phyloP scores from a whole-genome alignment of 2,888 invertebrate species.

The Plagodis dolabraria region DNA sequence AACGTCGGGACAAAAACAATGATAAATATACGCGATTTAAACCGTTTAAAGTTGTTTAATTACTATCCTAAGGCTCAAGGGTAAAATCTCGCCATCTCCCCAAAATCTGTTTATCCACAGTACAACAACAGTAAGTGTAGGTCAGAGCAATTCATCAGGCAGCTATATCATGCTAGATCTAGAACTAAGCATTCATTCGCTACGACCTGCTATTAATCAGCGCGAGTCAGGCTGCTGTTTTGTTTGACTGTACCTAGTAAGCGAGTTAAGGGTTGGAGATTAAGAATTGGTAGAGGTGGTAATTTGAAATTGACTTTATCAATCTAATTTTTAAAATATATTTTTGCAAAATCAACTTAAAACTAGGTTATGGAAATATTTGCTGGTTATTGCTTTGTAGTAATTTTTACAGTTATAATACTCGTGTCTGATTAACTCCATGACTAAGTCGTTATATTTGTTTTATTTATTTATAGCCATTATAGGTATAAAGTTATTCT shows the following conservation, averaged over 20 bases:
- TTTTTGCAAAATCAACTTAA: too few species aligned
- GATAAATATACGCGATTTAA: too few species aligned
- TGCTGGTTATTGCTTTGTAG: too few species aligned
- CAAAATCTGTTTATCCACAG: conserved; percentile 7
- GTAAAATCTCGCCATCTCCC: conserved; percentile 2
- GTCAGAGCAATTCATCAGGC: conserved; percentile 27
- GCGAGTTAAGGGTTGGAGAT: conserved; percentile 15
- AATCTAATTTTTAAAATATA: too few species aligned
- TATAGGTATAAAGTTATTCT: too few species aligned
- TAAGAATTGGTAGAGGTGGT: conserved; percentile 9
- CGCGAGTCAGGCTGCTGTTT: conserved; percentile 64
- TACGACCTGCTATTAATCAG: conserved; percentile 77
- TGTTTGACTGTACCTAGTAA: conserved; percentile 60
- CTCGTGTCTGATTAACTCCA: too few species aligned
- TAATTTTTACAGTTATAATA: too few species aligned
- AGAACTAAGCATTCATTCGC: conserved; percentile 69
- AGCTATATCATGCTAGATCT: conserved; percentile 49
- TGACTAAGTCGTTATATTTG: too few species aligned
- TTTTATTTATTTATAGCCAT: too few species aligned
- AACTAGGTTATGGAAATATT: too few species aligned
- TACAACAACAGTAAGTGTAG: conserved; percentile 13
- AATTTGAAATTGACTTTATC: conserved; percentile 2
- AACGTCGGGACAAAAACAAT: too few species aligned
- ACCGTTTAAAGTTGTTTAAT: too few species aligned
- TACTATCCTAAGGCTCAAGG: background rate